Conservation (phyloP, 2,797 vertebrate genomes). For the Masticophis lateralis region DNA sequence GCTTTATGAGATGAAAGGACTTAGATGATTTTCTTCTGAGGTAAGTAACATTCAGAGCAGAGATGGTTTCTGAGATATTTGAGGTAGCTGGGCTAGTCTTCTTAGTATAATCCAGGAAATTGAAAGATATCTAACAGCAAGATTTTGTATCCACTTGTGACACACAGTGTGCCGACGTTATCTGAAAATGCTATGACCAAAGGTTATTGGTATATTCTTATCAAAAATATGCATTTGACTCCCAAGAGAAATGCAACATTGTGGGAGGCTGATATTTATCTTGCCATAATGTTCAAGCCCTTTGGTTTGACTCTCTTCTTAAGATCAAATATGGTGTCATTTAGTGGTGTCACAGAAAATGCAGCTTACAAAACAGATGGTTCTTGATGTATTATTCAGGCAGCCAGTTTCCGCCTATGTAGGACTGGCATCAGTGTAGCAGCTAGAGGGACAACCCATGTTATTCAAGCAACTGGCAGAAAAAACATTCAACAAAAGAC, state of each 20-base stretch:
- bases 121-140: neutral
- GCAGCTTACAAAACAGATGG: conserved; percentile 14
- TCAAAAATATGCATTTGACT: neutral
- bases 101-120: neutral
- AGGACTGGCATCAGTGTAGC: neutral
- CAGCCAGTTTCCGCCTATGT: neutral
- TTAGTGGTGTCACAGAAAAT: neutral
- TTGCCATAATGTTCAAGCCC: neutral
- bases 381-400: neutral
- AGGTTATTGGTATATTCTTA: neutral
- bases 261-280: neutral
- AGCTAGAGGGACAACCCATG: conserved; percentile 8
- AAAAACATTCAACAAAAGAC: conserved; percentile 22
- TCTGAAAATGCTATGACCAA: neutral
- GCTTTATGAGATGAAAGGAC: neutral
- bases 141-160: neutral
- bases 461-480: conserved; percentile 15
- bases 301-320: conserved; percentile 11
- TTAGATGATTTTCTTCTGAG: neutral
- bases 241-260: neutral
- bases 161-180: neutral
- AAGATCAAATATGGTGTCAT: neutral
- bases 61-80: neutral
- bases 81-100: neutral
- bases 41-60: neutral